A percentile compares a stretch with the other conserved stretches of the same genome.
Conservation (phyloP, 2,888 invertebrate species). For the Brachylomia viminalis region DNA sequence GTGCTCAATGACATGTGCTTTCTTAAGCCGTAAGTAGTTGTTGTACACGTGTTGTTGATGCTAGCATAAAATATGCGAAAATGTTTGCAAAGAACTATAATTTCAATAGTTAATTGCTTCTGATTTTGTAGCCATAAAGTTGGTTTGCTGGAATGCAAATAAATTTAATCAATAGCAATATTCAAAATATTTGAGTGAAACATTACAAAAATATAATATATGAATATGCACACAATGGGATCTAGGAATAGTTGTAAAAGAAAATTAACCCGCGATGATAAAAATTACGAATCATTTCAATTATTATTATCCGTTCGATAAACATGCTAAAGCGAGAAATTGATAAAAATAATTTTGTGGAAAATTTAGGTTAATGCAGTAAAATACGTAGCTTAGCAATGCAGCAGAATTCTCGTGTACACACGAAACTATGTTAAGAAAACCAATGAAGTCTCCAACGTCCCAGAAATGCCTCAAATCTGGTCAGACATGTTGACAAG, state of each 20-base stretch:
- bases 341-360: background rate
- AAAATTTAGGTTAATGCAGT: background rate
- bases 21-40: background rate
- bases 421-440: constrained; percentile 5
- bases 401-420: background rate
- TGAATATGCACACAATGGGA: background rate
- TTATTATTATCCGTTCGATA: background rate
- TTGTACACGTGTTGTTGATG: background rate
- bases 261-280: background rate
- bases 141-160: background rate
- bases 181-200: background rate
- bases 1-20: constrained; percentile 2
- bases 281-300: background rate
- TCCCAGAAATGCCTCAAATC: constrained; percentile 37
- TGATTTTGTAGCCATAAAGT: background rate
- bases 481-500: constrained; percentile 36
- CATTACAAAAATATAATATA: background rate
- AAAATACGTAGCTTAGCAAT: background rate
- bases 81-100: background rate
- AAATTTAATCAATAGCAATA: background rate
- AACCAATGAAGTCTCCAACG: constrained; percentile 3
- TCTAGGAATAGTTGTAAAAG: background rate
- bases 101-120: background rate
- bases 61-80: background rate
- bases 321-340: background rate